Evolutionary conservation across 1,140 invertebrate species (phyloP).

Genomic region (Dendrolimus punctatus): DNA sequence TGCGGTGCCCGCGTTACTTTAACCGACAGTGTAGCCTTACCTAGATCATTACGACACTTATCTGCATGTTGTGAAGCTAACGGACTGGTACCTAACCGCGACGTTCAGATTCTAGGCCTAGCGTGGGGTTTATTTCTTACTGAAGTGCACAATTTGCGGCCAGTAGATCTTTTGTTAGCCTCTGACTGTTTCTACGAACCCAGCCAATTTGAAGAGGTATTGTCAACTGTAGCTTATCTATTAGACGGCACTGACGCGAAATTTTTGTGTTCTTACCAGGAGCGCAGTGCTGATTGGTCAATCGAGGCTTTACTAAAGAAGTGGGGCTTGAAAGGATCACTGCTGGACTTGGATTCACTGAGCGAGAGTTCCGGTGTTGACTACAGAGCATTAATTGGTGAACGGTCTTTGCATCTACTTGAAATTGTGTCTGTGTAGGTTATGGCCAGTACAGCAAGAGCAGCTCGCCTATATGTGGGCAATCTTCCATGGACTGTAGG

Average conservation of each 20-base stretch:
- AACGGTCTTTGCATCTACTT: conserved; percentile 88
- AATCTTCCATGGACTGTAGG: conserved; percentile 87
- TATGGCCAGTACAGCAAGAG: conserved; percentile 74
- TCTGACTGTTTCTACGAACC: conserved; percentile 98
- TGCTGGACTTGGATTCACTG: conserved; percentile 82
- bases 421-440: conserved; percentile 77
- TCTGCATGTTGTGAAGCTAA: conserved; percentile 82
- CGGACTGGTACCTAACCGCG: conserved; percentile 72
- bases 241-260: conserved; percentile 87
- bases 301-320: conserved; percentile 92
- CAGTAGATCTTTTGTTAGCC: conserved; percentile 89
- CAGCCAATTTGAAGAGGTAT: conserved; percentile 90
- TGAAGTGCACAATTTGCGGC: conserved; percentile 78
- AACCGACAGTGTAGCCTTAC: conserved; percentile 79
- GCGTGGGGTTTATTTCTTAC: conserved; percentile 92
- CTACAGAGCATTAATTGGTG: conserved; percentile 86
- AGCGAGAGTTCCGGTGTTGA: conserved; percentile 83
- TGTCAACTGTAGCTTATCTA: conserved; percentile 90
- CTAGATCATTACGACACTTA: conserved; percentile 84
- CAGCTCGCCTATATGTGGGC: conserved; percentile 78
- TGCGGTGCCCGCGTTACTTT: conserved; percentile 91
- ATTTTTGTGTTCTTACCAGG: conserved; percentile 94
- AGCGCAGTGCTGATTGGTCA: conserved; percentile 91
- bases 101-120: conserved; percentile 84
- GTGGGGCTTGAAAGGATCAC: conserved; percentile 87